Base-by-base conservation (phyloP, 2,113 vertebrate genomes). In the Thalassarche chlororhynchos region DNA sequence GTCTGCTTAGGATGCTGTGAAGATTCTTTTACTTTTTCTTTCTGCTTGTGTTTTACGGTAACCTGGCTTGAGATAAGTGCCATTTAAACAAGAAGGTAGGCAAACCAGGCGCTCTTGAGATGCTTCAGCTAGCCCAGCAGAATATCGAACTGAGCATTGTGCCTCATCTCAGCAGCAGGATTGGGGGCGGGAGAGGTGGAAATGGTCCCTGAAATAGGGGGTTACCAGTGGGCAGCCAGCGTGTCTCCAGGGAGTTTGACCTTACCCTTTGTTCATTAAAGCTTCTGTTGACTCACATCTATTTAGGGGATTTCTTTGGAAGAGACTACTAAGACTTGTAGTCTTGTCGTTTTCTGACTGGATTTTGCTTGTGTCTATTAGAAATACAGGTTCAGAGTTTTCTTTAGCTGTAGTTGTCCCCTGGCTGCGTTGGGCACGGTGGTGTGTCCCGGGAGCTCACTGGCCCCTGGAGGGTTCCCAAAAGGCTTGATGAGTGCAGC, bases 401-500 rank as follows among this genome's bases (percentile, higher is more conserved):
- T 25, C 64, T 25, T 32, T 19, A 10, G 77, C 54, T 29, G 24
- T 26, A 8, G 28, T 11, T 54, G 51, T 79, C 24, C 68, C 34
- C 15, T 25, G 77, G 46, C 78, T 24, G 65, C 47, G 74, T 23
- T 24, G 44, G 52, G 74, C 66, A 49, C 3, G 3, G 51, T 5
- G 1, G 17, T 29, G 21, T 61, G 55, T 34, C 71, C 3, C 5
- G 0, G 44, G 29, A 65, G 70, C 16, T 8, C 0, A 3, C 61
- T 62, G 78, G 52, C 32, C 28, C 11, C 34, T 20, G 60, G 10
- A 34, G 5, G 6, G 66, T 3, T 88, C 38, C 74, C 3, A 10
- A 2, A 29, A 49, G 32, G 34, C 52, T 64, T 31, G 11, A 44
- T 40, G 11, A 6, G 47, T 0, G 6, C 83, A 64, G 78, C 83